These are phyloP conservation scores for Manis crassicaudata DNA, from an alignment of 2,797 vertebrate genomes.

Conservation along the genomic window DNA sequence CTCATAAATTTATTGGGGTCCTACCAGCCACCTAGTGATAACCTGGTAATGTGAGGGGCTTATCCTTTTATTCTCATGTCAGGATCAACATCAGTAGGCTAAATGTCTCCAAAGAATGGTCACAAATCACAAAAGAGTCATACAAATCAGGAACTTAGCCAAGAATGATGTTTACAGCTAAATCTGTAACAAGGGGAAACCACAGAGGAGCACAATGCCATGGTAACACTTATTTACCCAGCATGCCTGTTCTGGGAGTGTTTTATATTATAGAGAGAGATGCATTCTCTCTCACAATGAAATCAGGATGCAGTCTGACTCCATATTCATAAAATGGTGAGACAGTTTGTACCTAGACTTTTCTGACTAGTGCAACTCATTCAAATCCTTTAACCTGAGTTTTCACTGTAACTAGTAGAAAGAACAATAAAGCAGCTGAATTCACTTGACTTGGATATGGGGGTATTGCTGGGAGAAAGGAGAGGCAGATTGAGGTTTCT, in stretches of 20 bases:
- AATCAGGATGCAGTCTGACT: background rate
- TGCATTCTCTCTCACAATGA: background rate
- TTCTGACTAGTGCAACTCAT: background rate
- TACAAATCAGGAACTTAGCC: slow-evolving; percentile 3
- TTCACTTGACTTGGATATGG: slow-evolving; percentile 28
- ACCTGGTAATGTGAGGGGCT: background rate
- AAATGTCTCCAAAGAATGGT: background rate
- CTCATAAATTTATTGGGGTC: background rate
- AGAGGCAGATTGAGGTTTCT: background rate
- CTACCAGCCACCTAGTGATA: background rate
- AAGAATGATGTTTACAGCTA: slow-evolving; percentile 28
- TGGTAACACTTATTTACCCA: slow-evolving; percentile 56
- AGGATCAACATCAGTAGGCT: background rate
- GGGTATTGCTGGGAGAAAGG: background rate
- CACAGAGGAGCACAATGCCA: background rate
- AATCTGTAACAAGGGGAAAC: background rate
- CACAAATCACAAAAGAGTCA: background rate
- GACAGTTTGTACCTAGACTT: slow-evolving; percentile 44
- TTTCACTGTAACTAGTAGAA: background rate
- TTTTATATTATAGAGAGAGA: background rate
- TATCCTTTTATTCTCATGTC: background rate
- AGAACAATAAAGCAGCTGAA: background rate
- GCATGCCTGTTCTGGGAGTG: background rate
- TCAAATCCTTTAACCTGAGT: slow-evolving; percentile 14
- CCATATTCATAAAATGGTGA: background rate